Evolutionary conservation across 2,113 vertebrate species (phyloP).

Genomic region (Chitala chitala): DNA sequence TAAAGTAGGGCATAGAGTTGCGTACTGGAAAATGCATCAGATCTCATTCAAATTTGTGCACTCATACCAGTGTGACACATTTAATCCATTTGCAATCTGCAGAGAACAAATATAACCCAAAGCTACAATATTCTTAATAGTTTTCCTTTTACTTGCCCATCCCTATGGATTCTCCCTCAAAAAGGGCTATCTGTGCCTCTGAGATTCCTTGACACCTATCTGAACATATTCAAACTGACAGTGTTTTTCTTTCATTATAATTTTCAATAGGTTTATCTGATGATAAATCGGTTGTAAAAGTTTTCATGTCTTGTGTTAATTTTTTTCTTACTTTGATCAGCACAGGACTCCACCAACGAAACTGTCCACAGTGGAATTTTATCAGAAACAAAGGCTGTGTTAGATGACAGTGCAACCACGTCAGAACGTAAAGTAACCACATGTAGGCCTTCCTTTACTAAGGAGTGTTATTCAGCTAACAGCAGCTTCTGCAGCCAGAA

Average conservation of each 20-base stretch:
- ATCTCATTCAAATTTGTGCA: not conserved
- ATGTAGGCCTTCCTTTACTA: no score
- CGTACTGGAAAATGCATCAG: not conserved
- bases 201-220: not conserved
- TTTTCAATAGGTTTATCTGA: not conserved
- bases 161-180: not conserved
- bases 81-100: not conserved
- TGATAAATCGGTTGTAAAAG: not conserved
- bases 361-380: no score
- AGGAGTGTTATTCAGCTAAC: no score
- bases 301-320: not conserved
- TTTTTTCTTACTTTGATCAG: not conserved
- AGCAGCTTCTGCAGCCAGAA: no score
- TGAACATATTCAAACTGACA: slow-evolving; percentile 7
- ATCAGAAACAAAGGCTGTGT: no score
- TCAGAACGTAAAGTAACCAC: no score
- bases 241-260: not conserved
- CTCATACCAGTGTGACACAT: not conserved
- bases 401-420: no score
- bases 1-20: not conserved
- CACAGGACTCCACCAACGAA: no score
- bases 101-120: not conserved
- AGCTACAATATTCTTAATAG: not conserved
- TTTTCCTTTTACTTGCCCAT: not conserved
- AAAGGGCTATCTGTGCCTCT: not conserved